Conservation (phyloP, 2,113 vertebrate genomes). For the Danionella cerebrum region DNA sequence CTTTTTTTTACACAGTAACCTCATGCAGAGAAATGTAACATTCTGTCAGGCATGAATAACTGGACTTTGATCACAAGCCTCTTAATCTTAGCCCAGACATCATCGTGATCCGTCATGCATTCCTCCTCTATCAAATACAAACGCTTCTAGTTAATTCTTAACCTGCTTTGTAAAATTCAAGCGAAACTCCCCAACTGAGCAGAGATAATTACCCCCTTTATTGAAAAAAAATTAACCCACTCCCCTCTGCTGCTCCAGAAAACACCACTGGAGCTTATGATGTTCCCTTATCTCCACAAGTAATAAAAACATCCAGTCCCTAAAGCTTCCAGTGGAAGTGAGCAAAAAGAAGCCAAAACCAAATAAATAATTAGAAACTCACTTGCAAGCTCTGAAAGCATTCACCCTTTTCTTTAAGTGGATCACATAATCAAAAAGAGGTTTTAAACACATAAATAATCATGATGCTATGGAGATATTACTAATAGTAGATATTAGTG, state of each 20-base stretch:
- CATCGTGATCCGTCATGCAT: constrained; percentile 15
- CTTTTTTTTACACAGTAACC: background rate
- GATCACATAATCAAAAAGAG: background rate
- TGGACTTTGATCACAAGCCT: background rate
- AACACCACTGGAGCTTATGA: constrained; percentile 16
- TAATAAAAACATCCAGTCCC: constrained; percentile 47
- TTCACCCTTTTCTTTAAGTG: constrained; percentile 1
- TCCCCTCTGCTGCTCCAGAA: constrained; percentile 28
- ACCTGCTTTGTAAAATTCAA: constrained; percentile 17
- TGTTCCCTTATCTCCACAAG: constrained; percentile 42
- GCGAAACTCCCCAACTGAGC: constrained; percentile 31
- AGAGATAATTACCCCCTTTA: constrained; percentile 46
- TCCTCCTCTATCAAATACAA: constrained; percentile 14
- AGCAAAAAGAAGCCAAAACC: constrained; percentile 25
- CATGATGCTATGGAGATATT: background rate
- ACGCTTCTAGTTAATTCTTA: constrained; percentile 28
- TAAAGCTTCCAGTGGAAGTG: constrained; percentile 22
- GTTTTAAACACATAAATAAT: background rate
- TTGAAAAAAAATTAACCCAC: constrained; percentile 42
- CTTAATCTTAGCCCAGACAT: background rate
- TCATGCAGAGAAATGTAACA: background rate
- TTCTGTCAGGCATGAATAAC: constrained; percentile 3
- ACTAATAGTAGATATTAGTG: too few species aligned
- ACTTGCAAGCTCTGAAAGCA: background rate
- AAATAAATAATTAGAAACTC: constrained; percentile 18